phyloP scores from a whole-genome alignment of 2,797 vertebrate species.

The Mormyrops boulengeri region DNA sequence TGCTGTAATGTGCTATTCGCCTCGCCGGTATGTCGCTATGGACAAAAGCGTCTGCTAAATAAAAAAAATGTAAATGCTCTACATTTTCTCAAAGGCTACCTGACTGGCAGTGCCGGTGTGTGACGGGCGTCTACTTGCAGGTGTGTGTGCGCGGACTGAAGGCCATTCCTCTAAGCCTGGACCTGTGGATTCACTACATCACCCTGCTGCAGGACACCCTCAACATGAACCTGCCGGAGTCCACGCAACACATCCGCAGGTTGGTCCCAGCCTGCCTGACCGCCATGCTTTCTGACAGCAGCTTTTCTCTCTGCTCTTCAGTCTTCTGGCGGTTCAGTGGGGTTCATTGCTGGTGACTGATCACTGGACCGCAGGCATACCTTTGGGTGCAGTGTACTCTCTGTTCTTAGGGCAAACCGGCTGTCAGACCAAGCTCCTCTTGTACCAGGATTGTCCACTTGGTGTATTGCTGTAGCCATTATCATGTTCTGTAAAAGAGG shows the following conservation, averaged over 20 bases:
- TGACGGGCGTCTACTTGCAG: conserved; percentile 42
- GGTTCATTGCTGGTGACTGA: background rate
- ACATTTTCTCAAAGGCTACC: background rate
- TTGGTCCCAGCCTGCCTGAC: conserved; percentile 30
- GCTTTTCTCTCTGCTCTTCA: background rate
- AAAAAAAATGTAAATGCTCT: background rate
- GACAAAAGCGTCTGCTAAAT: background rate
- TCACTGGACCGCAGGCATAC: background rate
- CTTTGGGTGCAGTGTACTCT: background rate
- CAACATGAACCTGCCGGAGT: conserved; percentile 69
- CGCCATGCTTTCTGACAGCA: background rate
- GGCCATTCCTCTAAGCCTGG: conserved; percentile 72
- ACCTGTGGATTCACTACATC: conserved; percentile 80
- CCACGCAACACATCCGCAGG: conserved; percentile 64
- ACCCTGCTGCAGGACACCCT: conserved; percentile 69
- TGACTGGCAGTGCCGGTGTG: background rate
- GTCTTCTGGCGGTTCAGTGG: background rate
- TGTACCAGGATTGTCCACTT: background rate
- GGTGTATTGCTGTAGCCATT: background rate
- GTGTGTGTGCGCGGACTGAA: conserved; percentile 70
- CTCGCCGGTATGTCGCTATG: background rate
- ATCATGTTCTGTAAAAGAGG: background rate
- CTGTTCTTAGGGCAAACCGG: background rate
- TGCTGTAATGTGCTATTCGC: background rate
- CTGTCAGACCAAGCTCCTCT: background rate